Percentiles rank a stretch among this genome's conserved stretches.
Conservation (phyloP, 2,113 vertebrate species). For the Axis porcinus region DNA sequence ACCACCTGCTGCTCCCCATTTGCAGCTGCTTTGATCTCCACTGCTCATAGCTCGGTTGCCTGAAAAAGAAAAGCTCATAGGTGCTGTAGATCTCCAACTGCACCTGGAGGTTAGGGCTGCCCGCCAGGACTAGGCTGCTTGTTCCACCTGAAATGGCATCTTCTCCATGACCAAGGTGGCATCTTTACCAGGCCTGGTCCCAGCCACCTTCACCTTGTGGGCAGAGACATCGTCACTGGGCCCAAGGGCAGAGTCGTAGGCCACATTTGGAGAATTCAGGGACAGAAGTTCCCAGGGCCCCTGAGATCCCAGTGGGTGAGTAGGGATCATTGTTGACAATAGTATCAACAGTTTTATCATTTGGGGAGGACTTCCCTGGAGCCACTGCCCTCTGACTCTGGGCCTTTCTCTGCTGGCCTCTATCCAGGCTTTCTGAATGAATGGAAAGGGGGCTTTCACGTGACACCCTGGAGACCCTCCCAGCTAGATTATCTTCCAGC, state of each 20-base stretch:
- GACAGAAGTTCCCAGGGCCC: background rate
- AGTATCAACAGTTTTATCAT: background rate
- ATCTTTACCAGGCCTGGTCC: background rate
- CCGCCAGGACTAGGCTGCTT: background rate
- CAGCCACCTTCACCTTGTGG: background rate
- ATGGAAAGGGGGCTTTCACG: background rate
- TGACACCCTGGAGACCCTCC: background rate
- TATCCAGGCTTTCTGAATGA: background rate
- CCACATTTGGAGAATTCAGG: background rate
- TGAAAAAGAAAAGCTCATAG: background rate
- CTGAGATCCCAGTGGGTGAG: background rate
- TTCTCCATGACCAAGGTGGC: background rate
- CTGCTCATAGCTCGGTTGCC: background rate
- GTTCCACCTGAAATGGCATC: background rate
- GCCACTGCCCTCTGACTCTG: background rate
- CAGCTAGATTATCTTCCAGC: background rate
- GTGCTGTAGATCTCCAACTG: background rate
- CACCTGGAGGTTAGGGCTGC: background rate
- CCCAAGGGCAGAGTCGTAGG: background rate
- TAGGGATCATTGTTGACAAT: background rate
- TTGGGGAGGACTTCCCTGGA: background rate
- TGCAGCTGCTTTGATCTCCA: background rate
- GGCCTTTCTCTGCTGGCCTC: background rate
- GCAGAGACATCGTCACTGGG: background rate
- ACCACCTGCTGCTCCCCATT: background rate